phyloP scores from a whole-genome alignment of 2,888 invertebrate genomes.

The Lepas anatifera region DNA sequence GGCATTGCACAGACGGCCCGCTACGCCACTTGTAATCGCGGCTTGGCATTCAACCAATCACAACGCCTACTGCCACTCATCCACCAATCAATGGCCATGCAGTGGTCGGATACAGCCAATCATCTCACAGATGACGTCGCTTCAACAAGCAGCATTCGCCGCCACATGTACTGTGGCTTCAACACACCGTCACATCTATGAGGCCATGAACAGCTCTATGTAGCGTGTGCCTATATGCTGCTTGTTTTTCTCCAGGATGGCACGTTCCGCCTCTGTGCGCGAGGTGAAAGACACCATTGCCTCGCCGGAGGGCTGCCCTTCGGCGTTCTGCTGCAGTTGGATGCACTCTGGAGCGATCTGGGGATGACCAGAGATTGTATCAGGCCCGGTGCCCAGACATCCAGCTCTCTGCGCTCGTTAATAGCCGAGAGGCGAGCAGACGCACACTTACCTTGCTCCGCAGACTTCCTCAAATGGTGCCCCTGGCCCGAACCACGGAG shows the following conservation, averaged over 20 bases:
- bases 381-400: too few relatives aligned
- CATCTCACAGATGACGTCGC: not conserved
- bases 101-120: not conserved
- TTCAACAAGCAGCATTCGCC: not conserved
- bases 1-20: constrained; percentile 9
- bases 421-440: too few relatives aligned
- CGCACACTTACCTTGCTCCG: too few relatives aligned
- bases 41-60: not conserved
- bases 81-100: not conserved
- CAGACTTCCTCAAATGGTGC: too few relatives aligned
- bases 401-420: too few relatives aligned
- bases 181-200: constrained; percentile 11
- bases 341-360: constrained; percentile 38
- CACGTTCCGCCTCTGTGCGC: constrained; percentile 37
- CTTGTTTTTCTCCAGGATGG: constrained; percentile 35
- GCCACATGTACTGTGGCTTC: not conserved
- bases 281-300: constrained; percentile 36
- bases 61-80: not conserved
- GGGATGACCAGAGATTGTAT: not conserved
- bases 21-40: too few relatives aligned
- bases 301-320: constrained; percentile 37
- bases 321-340: constrained; percentile 35
- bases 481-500: too few relatives aligned
- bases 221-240: constrained; percentile 36
- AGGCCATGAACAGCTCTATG: constrained; percentile 37